Evolutionary conservation across 1,140 invertebrate genomes (phyloP).

Genomic region (Whitmania pigra): DNA sequence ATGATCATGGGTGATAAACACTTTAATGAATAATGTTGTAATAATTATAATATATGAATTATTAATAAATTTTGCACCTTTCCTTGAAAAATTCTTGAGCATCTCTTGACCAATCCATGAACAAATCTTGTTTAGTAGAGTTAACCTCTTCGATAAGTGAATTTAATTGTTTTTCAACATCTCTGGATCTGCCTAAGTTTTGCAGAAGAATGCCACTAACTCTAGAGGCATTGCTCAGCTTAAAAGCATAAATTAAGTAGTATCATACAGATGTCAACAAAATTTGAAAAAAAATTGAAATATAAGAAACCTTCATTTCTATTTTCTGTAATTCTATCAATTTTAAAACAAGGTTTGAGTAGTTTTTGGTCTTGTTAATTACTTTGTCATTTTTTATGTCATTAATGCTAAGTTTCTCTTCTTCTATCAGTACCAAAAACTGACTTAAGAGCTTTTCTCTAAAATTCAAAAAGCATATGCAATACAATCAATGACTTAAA

Average conservation of each 20-base stretch:
- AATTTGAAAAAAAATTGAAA: background rate
- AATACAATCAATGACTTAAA: background rate
- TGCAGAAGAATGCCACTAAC: background rate
- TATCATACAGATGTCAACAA: background rate
- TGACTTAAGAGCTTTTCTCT: slow-evolving; percentile 4
- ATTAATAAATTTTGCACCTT: background rate
- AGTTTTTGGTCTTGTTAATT: background rate
- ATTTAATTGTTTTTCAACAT: background rate
- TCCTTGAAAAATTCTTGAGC: slow-evolving; percentile 2
- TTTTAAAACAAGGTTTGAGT: background rate
- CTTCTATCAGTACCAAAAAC: background rate
- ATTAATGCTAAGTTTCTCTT: background rate
- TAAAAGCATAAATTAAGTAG: background rate
- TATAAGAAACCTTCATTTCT: background rate
- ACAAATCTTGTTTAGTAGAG: background rate
- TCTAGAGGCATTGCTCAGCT: background rate
- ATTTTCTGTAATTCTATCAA: background rate
- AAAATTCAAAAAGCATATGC: background rate
- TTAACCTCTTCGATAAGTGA: background rate
- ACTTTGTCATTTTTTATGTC: background rate
- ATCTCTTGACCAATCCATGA: slow-evolving; percentile 2
- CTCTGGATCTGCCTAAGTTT: background rate
- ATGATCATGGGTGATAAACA: background rate
- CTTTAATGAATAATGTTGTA: background rate
- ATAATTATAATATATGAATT: background rate